A percentile compares a stretch with the other conserved stretches of the same genome.
Conservation (phyloP, 2,888 invertebrate genomes). For the Bursaphelenchus okinawaensis region DNA sequence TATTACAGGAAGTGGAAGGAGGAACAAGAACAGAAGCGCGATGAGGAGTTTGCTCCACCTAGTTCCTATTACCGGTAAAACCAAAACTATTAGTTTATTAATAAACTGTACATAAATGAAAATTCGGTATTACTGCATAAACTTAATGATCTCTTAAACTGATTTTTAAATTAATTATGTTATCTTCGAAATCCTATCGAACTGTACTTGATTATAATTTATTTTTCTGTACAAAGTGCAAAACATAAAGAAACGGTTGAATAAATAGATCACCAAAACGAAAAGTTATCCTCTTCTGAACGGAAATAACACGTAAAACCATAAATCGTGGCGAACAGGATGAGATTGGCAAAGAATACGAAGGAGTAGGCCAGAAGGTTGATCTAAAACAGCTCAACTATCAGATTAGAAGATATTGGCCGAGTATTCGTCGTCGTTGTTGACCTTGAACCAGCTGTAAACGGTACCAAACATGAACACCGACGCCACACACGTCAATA, state of each 20-base stretch:
- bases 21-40: slow-evolving; percentile 42
- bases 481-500: slow-evolving; percentile 43
- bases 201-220: no score
- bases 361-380: slow-evolving; percentile 26
- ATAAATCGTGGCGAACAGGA: slow-evolving; percentile 40
- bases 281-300: slow-evolving; percentile 26
- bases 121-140: no score
- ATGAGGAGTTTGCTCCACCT: slow-evolving; percentile 48
- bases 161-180: no score
- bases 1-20: slow-evolving; percentile 39
- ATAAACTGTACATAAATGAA: no score
- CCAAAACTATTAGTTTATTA: no score
- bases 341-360: slow-evolving; percentile 45
- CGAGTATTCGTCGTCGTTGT: slow-evolving; percentile 48
- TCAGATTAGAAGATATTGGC: slow-evolving; percentile 4
- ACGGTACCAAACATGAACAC: slow-evolving; percentile 52
- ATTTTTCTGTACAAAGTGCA: no score
- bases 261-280: slow-evolving; percentile 15
- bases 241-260: no score
- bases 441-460: slow-evolving; percentile 51
- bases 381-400: slow-evolving; percentile 23
- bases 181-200: no score
- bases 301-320: slow-evolving; percentile 47
- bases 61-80: slow-evolving; percentile 28
- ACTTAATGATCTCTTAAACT: no score